A percentile compares a stretch with the other conserved stretches of the same genome.
Evolutionary conservation across 2,888 invertebrate genomes (phyloP).

Genomic region (Apoda limacodes): DNA sequence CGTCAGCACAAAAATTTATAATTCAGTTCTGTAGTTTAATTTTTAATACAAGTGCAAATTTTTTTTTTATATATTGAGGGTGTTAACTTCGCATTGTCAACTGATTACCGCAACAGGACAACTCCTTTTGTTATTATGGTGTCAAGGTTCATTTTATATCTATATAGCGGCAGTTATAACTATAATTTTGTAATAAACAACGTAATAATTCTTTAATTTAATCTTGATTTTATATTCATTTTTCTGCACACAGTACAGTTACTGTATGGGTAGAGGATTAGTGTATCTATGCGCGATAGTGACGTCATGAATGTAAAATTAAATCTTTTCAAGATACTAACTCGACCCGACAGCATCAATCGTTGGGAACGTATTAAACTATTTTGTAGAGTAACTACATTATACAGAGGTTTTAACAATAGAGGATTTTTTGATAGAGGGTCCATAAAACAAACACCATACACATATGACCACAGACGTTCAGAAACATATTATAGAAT

Average conservation of each 20-base stretch:
- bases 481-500: too few species aligned
- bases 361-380: constrained; percentile 43
- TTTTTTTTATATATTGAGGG: too few species aligned
- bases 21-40: background rate
- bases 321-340: constrained; percentile 53
- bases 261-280: constrained; percentile 49
- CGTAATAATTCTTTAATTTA: constrained; percentile 5
- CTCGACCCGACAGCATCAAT: constrained; percentile 49
- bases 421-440: background rate
- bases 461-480: too few species aligned
- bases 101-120: too few species aligned
- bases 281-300: constrained; percentile 31
- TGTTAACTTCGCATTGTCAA: too few species aligned
- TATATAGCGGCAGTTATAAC: background rate
- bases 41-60: background rate
- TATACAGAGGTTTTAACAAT: background rate
- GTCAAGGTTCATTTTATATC: too few species aligned
- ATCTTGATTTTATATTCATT: constrained; percentile 12
- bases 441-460: too few species aligned
- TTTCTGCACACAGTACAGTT: constrained; percentile 32
- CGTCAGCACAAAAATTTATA: constrained; percentile 28
- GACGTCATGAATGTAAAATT: constrained; percentile 66
- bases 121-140: too few species aligned
- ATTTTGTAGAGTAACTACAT: constrained; percentile 1
- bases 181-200: background rate